phyloP scores from a whole-genome alignment of 2,888 invertebrate genomes.

The Apotomis turbidana region DNA sequence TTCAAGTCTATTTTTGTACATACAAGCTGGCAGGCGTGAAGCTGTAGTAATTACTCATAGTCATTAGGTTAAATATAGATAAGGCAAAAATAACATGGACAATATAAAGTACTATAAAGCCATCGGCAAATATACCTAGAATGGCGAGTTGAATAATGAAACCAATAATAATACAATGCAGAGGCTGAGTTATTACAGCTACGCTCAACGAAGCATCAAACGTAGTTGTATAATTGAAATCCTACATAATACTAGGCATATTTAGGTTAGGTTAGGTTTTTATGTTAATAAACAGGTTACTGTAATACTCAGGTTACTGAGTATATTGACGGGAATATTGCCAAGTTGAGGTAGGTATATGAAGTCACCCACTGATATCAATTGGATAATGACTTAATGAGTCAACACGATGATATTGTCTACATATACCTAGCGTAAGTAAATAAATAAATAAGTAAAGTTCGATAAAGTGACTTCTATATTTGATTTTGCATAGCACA shows the following conservation, averaged over 20 bases:
- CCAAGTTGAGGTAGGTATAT: not conserved
- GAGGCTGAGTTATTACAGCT: constrained; percentile 27
- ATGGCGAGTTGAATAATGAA: constrained; percentile 18
- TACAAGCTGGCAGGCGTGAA: not conserved
- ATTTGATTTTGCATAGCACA: not conserved
- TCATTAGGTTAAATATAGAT: not conserved
- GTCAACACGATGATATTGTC: not conserved
- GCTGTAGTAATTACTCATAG: not conserved
- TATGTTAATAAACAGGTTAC: no score
- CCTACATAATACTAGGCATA: constrained; percentile 13
- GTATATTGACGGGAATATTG: constrained; percentile 3
- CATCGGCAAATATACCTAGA: not conserved
- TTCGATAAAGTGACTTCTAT: not conserved
- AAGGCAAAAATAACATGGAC: not conserved
- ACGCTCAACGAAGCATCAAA: constrained; percentile 29
- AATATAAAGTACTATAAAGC: not conserved
- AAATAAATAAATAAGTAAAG: not conserved
- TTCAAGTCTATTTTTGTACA: not conserved
- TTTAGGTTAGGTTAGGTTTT: constrained; percentile 16
- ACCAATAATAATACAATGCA: constrained; percentile 29
- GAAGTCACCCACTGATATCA: not conserved
- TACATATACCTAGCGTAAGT: no score
- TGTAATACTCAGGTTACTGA: no score
- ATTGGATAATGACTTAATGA: not conserved
- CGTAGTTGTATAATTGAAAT: constrained; percentile 30